Evolutionary conservation across 2,113 vertebrate genomes (phyloP).

Genomic region (Myxocyprinus asiaticus): DNA sequence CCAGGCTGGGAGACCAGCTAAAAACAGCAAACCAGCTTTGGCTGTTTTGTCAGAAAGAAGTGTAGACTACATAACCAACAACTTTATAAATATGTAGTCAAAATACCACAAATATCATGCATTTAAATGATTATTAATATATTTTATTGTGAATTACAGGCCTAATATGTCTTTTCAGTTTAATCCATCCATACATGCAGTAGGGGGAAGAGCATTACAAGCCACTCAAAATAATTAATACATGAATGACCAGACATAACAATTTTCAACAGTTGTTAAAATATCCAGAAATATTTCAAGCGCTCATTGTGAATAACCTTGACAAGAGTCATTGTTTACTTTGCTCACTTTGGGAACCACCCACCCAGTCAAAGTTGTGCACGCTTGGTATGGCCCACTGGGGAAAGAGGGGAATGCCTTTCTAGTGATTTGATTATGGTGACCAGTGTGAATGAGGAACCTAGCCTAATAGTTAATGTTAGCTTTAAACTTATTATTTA

Average conservation of each 20-base stretch:
- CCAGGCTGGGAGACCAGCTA: too few relatives aligned
- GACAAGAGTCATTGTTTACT: slow-evolving; percentile 12
- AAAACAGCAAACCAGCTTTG: too few relatives aligned
- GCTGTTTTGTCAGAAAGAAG: too few relatives aligned
- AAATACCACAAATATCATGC: too few relatives aligned
- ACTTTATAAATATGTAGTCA: too few relatives aligned
- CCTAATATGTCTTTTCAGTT: neutral
- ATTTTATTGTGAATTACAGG: too few relatives aligned
- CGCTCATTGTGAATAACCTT: slow-evolving; percentile 28
- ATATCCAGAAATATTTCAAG: slow-evolving; percentile 9
- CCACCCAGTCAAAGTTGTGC: slow-evolving; percentile 38
- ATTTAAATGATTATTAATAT: too few relatives aligned
- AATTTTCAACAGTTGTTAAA: neutral
- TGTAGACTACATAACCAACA: too few relatives aligned
- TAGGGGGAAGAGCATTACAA: neutral
- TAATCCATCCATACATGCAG: neutral
- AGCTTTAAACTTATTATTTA: neutral
- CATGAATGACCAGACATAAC: slow-evolving; percentile 9
- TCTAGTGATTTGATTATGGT: slow-evolving; percentile 65
- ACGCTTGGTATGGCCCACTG: slow-evolving; percentile 58
- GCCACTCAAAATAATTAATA: neutral
- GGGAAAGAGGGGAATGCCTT: slow-evolving; percentile 63
- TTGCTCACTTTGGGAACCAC: slow-evolving; percentile 27
- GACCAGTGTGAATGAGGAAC: slow-evolving; percentile 48
- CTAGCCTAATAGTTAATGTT: neutral